Conservation (phyloP, 2,797 vertebrate species). For the Myotis daubentonii region DNA sequence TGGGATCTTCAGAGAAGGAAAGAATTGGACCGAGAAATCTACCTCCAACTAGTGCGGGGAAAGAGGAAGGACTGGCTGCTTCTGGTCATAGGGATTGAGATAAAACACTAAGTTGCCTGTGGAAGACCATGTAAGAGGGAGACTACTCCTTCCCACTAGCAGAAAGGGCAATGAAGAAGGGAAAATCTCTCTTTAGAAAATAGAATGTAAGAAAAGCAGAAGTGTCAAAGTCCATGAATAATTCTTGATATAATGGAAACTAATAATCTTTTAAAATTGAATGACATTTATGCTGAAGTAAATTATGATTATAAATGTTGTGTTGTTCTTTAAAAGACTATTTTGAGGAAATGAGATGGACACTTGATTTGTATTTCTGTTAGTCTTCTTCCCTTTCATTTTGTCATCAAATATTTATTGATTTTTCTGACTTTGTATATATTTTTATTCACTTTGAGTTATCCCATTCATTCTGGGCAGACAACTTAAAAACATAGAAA, state of each 20-base stretch:
- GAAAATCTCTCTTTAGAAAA: slow-evolving; percentile 6
- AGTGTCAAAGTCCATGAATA: slow-evolving; percentile 60
- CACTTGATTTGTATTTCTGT: slow-evolving; percentile 42
- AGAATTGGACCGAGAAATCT: neutral
- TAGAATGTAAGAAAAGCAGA: slow-evolving; percentile 24
- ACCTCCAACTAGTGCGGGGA: neutral
- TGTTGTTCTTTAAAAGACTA: slow-evolving; percentile 25
- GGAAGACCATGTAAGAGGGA: neutral
- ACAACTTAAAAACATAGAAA: neutral
- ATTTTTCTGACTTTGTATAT: slow-evolving; percentile 30
- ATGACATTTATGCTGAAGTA: slow-evolving; percentile 59
- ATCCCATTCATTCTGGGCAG: neutral
- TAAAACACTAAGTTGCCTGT: neutral
- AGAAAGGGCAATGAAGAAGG: slow-evolving; percentile 30
- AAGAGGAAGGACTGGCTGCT: neutral
- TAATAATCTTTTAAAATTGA: slow-evolving; percentile 58
- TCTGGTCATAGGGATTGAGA: slow-evolving; percentile 13
- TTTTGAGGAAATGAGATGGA: slow-evolving; percentile 19
- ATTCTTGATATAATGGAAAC: slow-evolving; percentile 51
- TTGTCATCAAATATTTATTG: slow-evolving; percentile 51
- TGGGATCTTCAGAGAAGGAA: neutral
- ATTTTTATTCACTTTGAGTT: slow-evolving; percentile 29
- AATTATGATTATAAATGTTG: slow-evolving; percentile 45
- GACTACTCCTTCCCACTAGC: neutral
- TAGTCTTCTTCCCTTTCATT: slow-evolving; percentile 9